Percentiles rank a stretch among this genome's conserved stretches.
phyloP scores from a whole-genome alignment of 2,113 vertebrate genomes.

The Stigmatopora nigra region DNA sequence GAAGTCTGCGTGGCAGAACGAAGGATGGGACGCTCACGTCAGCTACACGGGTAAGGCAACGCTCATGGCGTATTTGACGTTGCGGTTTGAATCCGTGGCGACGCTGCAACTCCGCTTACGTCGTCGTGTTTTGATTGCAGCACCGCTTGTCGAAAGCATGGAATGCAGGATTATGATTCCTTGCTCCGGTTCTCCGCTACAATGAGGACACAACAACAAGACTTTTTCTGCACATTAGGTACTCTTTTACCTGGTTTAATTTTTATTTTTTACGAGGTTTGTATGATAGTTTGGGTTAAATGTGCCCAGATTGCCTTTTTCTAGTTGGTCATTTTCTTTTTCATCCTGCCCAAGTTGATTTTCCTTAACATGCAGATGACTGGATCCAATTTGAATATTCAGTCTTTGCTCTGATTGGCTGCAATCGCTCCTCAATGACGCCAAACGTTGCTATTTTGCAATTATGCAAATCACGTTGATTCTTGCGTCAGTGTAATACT shows the following conservation, averaged over 20 bases:
- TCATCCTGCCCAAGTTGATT: too few species aligned
- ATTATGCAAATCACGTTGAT: too few species aligned
- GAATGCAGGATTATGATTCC: slow-evolving; percentile 95
- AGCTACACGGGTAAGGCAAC: slow-evolving; percentile 82
- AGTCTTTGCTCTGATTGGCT: too few species aligned
- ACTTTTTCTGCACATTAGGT: background rate
- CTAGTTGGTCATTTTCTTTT: too few species aligned
- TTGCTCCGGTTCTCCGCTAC: slow-evolving; percentile 82
- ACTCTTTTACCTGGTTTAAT: background rate
- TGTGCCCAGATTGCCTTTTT: too few species aligned
- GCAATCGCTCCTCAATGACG: too few species aligned
- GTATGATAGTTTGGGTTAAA: too few species aligned
- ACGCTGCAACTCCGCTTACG: background rate
- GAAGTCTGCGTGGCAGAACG: slow-evolving; percentile 86
- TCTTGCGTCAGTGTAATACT: too few species aligned
- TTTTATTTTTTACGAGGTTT: too few species aligned
- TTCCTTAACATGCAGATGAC: too few species aligned
- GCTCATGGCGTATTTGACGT: background rate
- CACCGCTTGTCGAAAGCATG: slow-evolving; percentile 87
- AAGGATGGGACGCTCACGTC: slow-evolving; percentile 87
- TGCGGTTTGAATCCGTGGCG: background rate
- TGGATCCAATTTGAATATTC: too few species aligned
- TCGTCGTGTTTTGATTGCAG: slow-evolving; percentile 57
- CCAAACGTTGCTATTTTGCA: too few species aligned
- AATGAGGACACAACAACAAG: slow-evolving; percentile 53